Evolutionary conservation across 2,888 invertebrate species (phyloP).

Genomic region (Drosophila gaucha): DNA sequence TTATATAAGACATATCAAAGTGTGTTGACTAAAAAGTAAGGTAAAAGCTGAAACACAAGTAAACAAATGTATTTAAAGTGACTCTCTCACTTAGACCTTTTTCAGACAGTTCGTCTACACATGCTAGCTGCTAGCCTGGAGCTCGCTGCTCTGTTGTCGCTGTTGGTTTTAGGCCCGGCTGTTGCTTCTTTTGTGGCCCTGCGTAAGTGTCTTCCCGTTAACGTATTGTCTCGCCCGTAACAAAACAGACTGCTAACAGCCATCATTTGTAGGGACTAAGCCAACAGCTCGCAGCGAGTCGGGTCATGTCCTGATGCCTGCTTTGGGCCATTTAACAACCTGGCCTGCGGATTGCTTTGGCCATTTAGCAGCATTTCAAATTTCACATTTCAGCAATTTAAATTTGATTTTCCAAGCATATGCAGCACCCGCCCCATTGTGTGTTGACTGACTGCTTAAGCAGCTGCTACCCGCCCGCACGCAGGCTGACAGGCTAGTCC

Average conservation of each 20-base stretch:
- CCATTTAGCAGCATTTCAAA: conserved; percentile 65
- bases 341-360: conserved; percentile 59
- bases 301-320: conserved; percentile 23
- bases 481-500: not conserved
- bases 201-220: conserved; percentile 25
- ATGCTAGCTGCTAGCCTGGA: conserved; percentile 17
- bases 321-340: conserved; percentile 39
- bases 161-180: conserved; percentile 37
- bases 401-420: conserved; percentile 69
- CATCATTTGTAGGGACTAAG: conserved; percentile 5
- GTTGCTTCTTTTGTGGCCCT: conserved; percentile 2
- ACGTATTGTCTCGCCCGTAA: conserved; percentile 26
- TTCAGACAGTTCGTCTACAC: conserved; percentile 18
- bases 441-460: conserved; percentile 60
- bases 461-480: conserved; percentile 55
- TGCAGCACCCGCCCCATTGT: conserved; percentile 33
- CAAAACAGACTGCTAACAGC: conserved; percentile 47
- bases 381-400: conserved; percentile 67
- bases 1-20: too few relatives aligned
- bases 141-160: not conserved
- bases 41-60: too few relatives aligned
- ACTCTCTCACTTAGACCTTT: conserved; percentile 24
- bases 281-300: conserved; percentile 10
- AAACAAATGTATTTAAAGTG: too few relatives aligned
- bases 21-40: too few relatives aligned